These are phyloP conservation scores for Micrastur ruficollis DNA, from an alignment of 2,797 vertebrate species.

Conservation along the genomic window DNA sequence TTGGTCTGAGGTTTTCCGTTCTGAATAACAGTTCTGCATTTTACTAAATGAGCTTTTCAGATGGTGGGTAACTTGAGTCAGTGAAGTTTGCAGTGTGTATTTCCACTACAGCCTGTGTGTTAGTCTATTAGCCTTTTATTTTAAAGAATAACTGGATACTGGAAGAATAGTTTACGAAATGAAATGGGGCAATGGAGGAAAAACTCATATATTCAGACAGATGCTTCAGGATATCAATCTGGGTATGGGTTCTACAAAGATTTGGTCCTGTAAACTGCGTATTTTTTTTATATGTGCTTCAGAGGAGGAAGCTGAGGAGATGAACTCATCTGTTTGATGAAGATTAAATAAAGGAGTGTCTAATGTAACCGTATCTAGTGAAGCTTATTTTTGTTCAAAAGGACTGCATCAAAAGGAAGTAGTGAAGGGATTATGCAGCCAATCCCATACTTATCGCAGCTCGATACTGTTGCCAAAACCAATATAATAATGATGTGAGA, in stretches of 20 bases:
- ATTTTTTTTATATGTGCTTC: neutral
- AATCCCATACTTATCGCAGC: neutral
- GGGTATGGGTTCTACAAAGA: neutral
- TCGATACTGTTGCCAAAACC: neutral
- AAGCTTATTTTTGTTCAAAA: neutral
- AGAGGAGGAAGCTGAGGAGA: neutral
- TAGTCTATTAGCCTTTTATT: neutral
- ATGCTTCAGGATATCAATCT: neutral
- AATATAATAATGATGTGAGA: neutral
- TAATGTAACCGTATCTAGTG: neutral
- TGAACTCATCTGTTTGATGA: neutral
- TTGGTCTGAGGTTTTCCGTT: neutral
- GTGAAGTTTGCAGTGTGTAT: neutral
- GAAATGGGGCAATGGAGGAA: neutral
- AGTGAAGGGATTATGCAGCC: neutral
- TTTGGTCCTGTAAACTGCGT: neutral
- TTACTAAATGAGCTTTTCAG: conserved; percentile 2
- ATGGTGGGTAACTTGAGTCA: neutral
- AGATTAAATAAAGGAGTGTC: neutral
- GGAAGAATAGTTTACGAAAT: neutral
- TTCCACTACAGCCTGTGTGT: neutral
- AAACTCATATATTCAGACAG: neutral
- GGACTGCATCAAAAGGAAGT: neutral
- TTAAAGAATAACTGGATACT: neutral
- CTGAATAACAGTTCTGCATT: neutral